These are phyloP conservation scores for Sylvietta virens DNA, from an alignment of 2,113 vertebrate genomes.

Conservation along the genomic window DNA sequence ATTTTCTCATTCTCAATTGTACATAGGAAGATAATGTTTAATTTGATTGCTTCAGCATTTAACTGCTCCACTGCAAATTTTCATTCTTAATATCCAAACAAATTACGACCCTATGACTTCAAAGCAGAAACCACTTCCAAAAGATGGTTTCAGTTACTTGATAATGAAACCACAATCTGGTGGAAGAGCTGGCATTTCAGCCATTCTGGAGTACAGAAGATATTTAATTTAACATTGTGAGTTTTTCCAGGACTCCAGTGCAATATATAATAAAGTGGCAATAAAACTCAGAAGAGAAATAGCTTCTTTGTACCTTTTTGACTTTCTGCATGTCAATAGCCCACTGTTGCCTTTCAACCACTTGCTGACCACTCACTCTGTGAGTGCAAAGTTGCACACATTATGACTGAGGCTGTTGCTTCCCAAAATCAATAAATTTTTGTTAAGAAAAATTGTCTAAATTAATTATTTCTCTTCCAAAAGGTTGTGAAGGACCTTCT, in stretches of 20 bases:
- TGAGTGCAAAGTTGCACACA: fast-evolving
- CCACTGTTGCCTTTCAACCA: neutral
- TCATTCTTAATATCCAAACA: neutral
- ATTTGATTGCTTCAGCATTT: neutral
- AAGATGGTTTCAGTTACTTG: neutral
- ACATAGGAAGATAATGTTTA: neutral
- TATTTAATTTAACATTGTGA: neutral
- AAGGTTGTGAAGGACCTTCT: neutral
- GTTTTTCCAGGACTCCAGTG: neutral
- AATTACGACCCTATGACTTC: neutral
- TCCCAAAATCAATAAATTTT: neutral
- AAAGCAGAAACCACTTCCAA: neutral
- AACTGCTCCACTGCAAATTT: neutral
- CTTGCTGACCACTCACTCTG: neutral
- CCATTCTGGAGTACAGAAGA: neutral
- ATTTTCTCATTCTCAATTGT: neutral
- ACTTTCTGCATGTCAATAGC: neutral
- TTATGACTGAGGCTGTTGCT: neutral
- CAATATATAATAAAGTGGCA: neutral
- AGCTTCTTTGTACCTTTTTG: neutral
- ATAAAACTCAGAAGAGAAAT: neutral
- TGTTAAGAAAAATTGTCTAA: neutral
- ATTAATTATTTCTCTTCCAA: neutral
- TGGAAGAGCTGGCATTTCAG: neutral
- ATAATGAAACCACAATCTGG: neutral